Base-by-base conservation (phyloP, 2,888 invertebrate genomes). In the Brenthis hecate region DNA sequence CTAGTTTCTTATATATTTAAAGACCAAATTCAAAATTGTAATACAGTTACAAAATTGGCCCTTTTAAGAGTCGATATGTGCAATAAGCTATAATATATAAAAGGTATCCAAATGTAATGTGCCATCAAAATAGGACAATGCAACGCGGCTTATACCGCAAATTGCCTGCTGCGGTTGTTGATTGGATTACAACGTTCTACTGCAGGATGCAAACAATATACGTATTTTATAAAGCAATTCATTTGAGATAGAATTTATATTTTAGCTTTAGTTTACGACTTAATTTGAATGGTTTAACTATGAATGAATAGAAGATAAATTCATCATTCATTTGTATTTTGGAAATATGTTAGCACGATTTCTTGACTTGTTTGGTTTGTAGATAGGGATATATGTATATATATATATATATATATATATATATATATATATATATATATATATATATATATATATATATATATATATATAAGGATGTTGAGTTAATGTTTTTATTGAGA, bases 131-230 rank as follows among this genome's bases (percentile, higher is more conserved):
- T 58, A 64, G 62, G 50, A 68, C 70, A 69, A 72, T 72, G 69
- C 70, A 70, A 66, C 72, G 68, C 64, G 73, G 69, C 73, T 71
- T 69, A 71, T 53, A 69, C 75, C 78, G 68, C 79, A 80, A 82
- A 80, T 80, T 79, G 81, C 75, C 75, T 73, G 69, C 72, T 69
- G 75, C 70, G 73, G 75, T 71, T 70, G 68, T 70, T 78, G 80
- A 81, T 82, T 81, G 80, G 78, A 80, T 81, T 81, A 77, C 65
- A 54, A 71, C 69, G 70, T 74, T 74, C 71, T 65, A 64, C 69
- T 68, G 62, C 73, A 65, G 54, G 55, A 68, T 72, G 66, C 71
- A 68, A 66, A 70, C 65, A 60, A 60, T 62, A 62, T n/a, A 47
- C 14, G n/a, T 67, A 51, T 68, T 71, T 71, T 71, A 67, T 65